Conservation (phyloP, 2,113 vertebrate species). For the Pterocles orientalis region DNA sequence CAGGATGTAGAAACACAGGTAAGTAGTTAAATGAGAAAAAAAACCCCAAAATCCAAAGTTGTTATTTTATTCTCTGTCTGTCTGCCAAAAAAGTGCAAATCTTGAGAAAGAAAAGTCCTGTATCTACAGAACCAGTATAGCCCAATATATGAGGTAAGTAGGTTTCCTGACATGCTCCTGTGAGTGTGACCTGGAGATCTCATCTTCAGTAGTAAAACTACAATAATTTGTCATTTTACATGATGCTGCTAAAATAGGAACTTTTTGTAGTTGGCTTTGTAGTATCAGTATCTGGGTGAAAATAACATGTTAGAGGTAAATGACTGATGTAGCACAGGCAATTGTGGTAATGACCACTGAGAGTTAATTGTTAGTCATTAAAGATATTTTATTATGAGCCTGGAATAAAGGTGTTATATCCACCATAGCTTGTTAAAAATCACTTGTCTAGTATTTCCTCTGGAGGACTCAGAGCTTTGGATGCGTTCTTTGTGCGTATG, state of each 20-base stretch:
- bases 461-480: not conserved
- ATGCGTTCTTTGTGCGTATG: not conserved
- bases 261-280: not conserved
- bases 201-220: not conserved
- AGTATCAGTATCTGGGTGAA: not conserved
- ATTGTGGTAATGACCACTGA: not conserved
- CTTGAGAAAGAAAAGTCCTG: not conserved
- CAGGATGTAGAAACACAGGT: conserved; percentile 81
- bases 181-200: not conserved
- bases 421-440: not conserved
- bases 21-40: conserved; percentile 26
- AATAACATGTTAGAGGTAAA: not conserved
- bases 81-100: not conserved
- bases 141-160: accelerated
- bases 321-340: not conserved
- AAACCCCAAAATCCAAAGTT: not conserved
- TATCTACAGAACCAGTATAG: not conserved
- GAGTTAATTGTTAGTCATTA: not conserved
- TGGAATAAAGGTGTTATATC: not conserved
- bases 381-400: not conserved
- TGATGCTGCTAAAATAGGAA: not conserved
- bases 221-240: not conserved
- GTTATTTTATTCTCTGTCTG: not conserved
- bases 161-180: not conserved
- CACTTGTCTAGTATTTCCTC: not conserved